Evolutionary conservation across 2,888 invertebrate species (phyloP), one percentile per base, ranked within the genome.

Genomic region (Napeogenes sylphis): DNA sequence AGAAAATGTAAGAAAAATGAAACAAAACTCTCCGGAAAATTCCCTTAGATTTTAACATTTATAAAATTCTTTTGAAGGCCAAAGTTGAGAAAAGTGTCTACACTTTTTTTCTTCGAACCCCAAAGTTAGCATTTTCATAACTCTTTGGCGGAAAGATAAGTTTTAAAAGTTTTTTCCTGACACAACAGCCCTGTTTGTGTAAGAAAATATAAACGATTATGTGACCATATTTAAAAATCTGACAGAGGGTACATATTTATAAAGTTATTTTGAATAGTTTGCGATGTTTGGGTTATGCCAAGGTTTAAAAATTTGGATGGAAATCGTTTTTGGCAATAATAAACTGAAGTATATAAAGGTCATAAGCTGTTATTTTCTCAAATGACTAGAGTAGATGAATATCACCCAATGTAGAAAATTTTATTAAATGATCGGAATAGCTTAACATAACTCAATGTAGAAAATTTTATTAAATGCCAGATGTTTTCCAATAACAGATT

Each of bases 91-190:
- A 74, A 83, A 83, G 78, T 80, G 79, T 79, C 78, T 75, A 73
- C 80, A 74, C 71, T 81, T 85, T 85, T 47, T 85, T 83, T 82
- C 76, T 73, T 72, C 72, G 72, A 78, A 79, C 79, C 83, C 82
- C 72, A 81, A 87, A 88, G 80, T 88, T 85, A 76, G 79, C 82
- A 78, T 83, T 87, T 87, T 87, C 83, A 84, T 84, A 88, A 88
- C 86, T 87, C 87, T 82, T 84, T 80, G 77, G 76, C 75, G 73
- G 75, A 72, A 75, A 77, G 83, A 83, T 67, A 67, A 67, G 61
- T 79, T 85, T 82, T 77, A 79, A 80, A 85, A 87, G 83, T 85
- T 85, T 87, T 78, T 72, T 69, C 83, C 83, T 85, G 84, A 85
- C 81, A 78, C 77, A 81, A 80, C 81, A 79, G 75, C 73, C 71